Evolutionary conservation across 92 coral and sea anemone species (phyloP), one percentile per base, ranked within the genome.

Genomic region (Plumapathes pennacea): DNA sequence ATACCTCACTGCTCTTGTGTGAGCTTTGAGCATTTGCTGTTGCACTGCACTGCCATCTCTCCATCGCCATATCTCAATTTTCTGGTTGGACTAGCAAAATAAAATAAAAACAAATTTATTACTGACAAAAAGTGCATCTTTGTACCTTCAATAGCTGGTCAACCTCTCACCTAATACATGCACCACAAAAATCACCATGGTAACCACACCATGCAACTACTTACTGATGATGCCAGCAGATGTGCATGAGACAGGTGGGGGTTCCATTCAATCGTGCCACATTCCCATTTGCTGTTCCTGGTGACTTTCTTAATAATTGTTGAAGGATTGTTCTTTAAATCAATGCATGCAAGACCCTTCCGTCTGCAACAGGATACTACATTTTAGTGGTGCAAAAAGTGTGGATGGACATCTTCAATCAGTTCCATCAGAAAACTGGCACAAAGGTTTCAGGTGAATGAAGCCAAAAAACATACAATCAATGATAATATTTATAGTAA

Each of bases 201-300:
- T n/a, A n/a, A n/a, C n/a, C n/a, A n/a, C n/a, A n/a, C n/a, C n/a
- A n/a, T n/a, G n/a, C n/a, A n/a, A 28, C 30, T 28, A 71, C 96
- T 80, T 52, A 92, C 98, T 46, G 88, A 85, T 64, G 88, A 77
- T 14, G 91, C 98, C 43, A 92, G 82, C 14, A 62, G 78, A 39
- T 89, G 72, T 22, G 83, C 80, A 72, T 86, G 88, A 19, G 92
- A 71, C 3, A 71, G 34, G 32, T 91, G 97, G 14, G 98, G 98
- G 53, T 92, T 92, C 98, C 98, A 92, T 46, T 92, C 96, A 44
- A 90, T 62, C 0, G 98, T 65, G 4, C 88, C 85, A 69, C 96
- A 84, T 45, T 92, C 98, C 98, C 98, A 92, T 50, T 92, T 92
- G 60, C 98, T 92, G 64, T 81, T 83, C 46, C 98, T 80, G 25